Evolutionary conservation across 1,140 invertebrate genomes (phyloP), one percentile per base, ranked within the genome.

Genomic region (Thaumetopoea pityocampa): DNA sequence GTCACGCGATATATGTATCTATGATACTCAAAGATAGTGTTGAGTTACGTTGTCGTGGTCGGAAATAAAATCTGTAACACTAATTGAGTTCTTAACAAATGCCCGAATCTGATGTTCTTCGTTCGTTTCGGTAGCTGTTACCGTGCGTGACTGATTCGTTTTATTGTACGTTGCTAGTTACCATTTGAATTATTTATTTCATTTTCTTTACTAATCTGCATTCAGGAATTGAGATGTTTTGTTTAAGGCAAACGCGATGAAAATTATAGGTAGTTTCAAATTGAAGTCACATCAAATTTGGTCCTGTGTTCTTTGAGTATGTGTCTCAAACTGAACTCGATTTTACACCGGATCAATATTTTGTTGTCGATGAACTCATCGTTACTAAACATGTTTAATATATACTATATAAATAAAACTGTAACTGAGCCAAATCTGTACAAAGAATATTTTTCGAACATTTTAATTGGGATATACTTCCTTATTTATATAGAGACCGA

Each of bases 221-320:
- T 26, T 29, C 16, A 14, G 7, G 32, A 9, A 35, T 14, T 6
- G 5, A 20, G 19, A 23, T 35, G 22, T 23, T 14, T 6, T 12
- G 5, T 41, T 30, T 41, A 22, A 6, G 18, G 30, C 8, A 20
- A 16, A n/a, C 18, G 29, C 44, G 51, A 40, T 41, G 42, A 9
- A 32, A 41, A 9, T 19, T 45, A 59, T 66, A 44, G 59, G 66
- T 18, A 42, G 56, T 26, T 30, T 37, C 50, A 41, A n/a, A n/a
- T n/a, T 51, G 51, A 40, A 46, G 44, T 50, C 33, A 12, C 22
- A 26, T 33, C 34, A 34, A 42, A 65, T 53, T 22, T 58, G 45
- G 48, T n/a, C n/a, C n/a, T n/a, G n/a, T n/a, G n/a, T n/a, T n/a
- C n/a, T n/a, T n/a, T n/a, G 50, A 53, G 51, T 61, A 36, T 46